phyloP scores from a whole-genome alignment of 2,797 vertebrate genomes.

The Cryptoprocta ferox region DNA sequence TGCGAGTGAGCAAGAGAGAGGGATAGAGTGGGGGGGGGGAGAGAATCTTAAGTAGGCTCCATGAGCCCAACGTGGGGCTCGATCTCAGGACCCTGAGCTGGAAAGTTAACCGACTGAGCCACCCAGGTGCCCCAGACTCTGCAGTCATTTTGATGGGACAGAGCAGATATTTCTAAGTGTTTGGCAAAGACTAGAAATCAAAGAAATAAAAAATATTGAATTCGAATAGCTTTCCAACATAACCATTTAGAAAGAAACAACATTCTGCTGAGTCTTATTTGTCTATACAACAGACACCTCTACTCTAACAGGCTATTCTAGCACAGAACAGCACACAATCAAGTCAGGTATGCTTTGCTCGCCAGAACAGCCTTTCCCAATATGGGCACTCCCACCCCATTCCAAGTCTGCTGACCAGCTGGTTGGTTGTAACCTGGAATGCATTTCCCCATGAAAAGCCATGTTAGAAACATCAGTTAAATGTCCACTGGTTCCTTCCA shows the following conservation, averaged over 20 bases:
- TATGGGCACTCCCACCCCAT: neutral
- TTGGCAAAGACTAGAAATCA: neutral
- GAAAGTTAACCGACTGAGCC: no score
- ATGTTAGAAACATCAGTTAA: neutral
- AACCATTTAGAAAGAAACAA: neutral
- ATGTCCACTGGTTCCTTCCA: neutral
- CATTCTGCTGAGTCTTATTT: neutral
- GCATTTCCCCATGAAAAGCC: neutral
- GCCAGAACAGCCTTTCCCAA: neutral
- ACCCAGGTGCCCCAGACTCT: no score
- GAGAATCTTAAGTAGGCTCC: no score
- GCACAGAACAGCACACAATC: neutral
- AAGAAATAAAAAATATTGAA: neutral
- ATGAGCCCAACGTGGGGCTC: no score
- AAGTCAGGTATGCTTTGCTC: neutral
- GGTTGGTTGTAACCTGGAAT: neutral
- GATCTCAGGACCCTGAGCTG: no score
- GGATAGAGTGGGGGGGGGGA: no score
- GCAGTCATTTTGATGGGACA: neutral
- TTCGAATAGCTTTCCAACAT: neutral
- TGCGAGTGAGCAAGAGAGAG: no score
- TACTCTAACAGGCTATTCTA: neutral
- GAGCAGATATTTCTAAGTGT: neutral
- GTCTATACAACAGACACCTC: neutral
- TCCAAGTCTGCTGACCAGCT: neutral